Evolutionary conservation across 2,888 invertebrate species (phyloP), one percentile per base, ranked within the genome.

Genomic region (Trypoxylon attenuatum): DNA sequence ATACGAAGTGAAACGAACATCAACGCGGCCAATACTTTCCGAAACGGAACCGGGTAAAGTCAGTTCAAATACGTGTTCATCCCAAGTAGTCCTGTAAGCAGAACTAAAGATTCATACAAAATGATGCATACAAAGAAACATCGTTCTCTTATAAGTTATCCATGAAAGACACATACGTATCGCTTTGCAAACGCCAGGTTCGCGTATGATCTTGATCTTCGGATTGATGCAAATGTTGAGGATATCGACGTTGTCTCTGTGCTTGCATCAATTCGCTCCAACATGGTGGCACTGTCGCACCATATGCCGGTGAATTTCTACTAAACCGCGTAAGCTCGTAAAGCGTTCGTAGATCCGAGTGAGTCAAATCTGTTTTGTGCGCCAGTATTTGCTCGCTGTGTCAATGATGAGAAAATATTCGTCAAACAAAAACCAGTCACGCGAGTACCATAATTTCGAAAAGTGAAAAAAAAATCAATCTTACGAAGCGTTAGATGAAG

Each of bases 221-320:
- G 39, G 89, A 89, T 59, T 90, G 90, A 81, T 92, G 92, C 54
- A 93, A 87, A 82, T 93, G 92, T 82, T 96, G 96, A 1, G 96
- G 95, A 85, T 96, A 95, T 29, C 95, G 92, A 15, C 97, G 89
- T 77, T 96, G 96, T 59, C 96, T 91, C 83, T 96, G 96, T 3
- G 96, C 96, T 70, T 96, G 96, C 76, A 96, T 95, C 79, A 97
- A 90, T 86, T 97, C 96, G 71, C 93, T 94, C 97, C 97, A 97
- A 87, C 96, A 97, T 2, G 96, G 93, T 0, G 97, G 96, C 2
- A 96, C 96, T 13, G 96, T 96, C 0, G 96, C 96, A 52, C 94
- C 92, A 84, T 95, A 97, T 0, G 91, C 88, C 0, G 91, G 91
- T 74, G 90, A 90, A 57, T 92, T 86, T 67, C 90, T 90, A 79